These are phyloP conservation scores for Aldrovandia affinis DNA, from an alignment of 2,797 vertebrate genomes.

Conservation along the genomic window DNA sequence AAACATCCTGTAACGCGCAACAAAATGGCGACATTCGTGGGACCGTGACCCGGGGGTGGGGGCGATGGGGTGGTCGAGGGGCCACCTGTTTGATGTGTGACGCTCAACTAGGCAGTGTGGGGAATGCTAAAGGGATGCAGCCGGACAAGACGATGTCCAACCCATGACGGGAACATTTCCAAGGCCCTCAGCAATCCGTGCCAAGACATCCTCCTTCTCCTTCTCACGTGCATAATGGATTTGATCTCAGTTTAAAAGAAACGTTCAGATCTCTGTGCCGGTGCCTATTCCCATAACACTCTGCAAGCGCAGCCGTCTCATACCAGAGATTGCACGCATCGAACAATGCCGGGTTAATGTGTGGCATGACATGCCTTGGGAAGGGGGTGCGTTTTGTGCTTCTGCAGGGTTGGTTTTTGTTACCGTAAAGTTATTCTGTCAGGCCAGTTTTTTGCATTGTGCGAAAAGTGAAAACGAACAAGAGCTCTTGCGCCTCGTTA, in stretches of 20 bases:
- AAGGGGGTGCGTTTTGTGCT: neutral
- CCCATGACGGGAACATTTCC: neutral
- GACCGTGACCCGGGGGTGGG: too few relatives aligned
- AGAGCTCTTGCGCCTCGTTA: neutral
- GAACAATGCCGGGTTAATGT: neutral
- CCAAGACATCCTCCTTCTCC: neutral
- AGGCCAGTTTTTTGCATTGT: neutral
- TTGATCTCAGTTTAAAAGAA: too few relatives aligned
- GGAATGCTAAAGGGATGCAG: too few relatives aligned
- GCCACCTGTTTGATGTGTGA: too few relatives aligned
- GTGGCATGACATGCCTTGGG: neutral
- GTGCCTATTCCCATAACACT: neutral
- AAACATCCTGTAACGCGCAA: neutral
- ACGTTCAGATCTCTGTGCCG: neutral
- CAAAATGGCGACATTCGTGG: neutral
- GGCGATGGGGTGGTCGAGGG: too few relatives aligned
- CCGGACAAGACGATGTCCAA: neutral
- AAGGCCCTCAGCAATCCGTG: neutral
- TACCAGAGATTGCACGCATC: neutral
- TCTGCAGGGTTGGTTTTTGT: neutral
- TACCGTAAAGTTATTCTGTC: neutral
- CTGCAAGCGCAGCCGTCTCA: neutral
- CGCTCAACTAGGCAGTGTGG: too few relatives aligned
- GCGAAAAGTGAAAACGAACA: neutral
- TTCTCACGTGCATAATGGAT: too few relatives aligned